Evolutionary conservation across 2,113 vertebrate genomes (phyloP).

Genomic region (Scortum barcoo): DNA sequence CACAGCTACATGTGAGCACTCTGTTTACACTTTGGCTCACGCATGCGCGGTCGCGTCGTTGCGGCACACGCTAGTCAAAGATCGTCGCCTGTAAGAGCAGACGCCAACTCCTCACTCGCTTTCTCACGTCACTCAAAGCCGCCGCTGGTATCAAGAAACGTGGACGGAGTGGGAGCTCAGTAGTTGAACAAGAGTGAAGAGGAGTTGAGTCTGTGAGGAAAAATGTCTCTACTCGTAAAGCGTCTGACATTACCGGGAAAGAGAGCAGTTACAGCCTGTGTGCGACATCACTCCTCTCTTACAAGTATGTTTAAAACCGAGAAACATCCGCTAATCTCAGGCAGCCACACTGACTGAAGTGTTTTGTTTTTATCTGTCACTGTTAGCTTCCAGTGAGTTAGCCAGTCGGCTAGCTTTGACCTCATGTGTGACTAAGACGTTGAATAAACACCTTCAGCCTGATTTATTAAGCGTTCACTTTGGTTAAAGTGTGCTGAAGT

Average conservation of each 20-base stretch:
- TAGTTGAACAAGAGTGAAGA: accelerated
- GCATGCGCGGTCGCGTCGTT: constrained; percentile 24
- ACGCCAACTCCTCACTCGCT: not conserved
- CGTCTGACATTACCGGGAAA: not conserved
- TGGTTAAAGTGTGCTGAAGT: too few species aligned
- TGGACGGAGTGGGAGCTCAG: constrained; percentile 49
- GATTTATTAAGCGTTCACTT: too few species aligned
- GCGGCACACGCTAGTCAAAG: constrained; percentile 16
- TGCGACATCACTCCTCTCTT: constrained; percentile 60
- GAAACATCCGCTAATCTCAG: accelerated
- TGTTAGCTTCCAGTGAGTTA: too few species aligned
- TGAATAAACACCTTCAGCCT: too few species aligned
- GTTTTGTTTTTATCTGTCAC: too few species aligned
- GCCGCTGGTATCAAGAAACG: not conserved
- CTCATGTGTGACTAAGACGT: too few species aligned
- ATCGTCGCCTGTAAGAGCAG: not conserved
- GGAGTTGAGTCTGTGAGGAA: not conserved
- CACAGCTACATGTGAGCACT: not conserved
- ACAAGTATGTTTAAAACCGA: constrained; percentile 51
- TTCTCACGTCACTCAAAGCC: not conserved
- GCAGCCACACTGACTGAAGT: accelerated
- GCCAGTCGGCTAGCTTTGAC: too few species aligned
- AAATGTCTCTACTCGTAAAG: constrained; percentile 61
- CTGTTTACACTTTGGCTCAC: not conserved
- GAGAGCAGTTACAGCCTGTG: not conserved